Evolutionary conservation across 2,113 vertebrate genomes (phyloP), one percentile per base, ranked within the genome.

Genomic region (Eupsittula cactorum): DNA sequence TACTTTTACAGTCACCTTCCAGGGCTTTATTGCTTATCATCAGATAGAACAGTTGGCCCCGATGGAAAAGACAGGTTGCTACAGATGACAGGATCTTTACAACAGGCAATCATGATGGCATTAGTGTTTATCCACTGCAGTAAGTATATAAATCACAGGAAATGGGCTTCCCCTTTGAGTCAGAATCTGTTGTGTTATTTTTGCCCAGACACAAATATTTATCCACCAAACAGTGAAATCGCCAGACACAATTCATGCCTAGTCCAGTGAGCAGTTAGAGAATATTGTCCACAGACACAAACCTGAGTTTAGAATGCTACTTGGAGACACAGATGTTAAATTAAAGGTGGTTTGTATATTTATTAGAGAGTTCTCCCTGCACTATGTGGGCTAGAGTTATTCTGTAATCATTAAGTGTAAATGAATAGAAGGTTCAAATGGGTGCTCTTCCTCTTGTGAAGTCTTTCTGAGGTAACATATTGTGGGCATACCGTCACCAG

Each of bases 141-240:
- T 89, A n/a, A 77, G 86, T 62, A 46, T 57, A 96, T 97, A 95
- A 97, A 97, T 97, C 96, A 96, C 70, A 89, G 84, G 69, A 84
- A 97, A 96, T 44, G 92, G 83, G 95, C 82, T 94, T 94, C 74
- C 93, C 94, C 82, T 94, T 92, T 20, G 81, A 95, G 90, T 71
- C 4, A 6, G 94, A 91, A 55, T 80, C 92, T 94, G 86, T 92
- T 84, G 83, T 57, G 53, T 80, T 86, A 60, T 95, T 94, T 77
- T 76, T 96, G 90, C 82, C 90, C 73, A 79, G 88, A 29, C 93
- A 42, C 88, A 68, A 93, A 75, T 55, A 50, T 91, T 96, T 77
- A 64, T 77, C 52, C 53, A 84, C 79, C 90, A 71, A 91, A n/a
- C 13, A 60, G 70, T 84, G 91, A 65, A 76, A 65, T n/a, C 74